Evolutionary conservation across 1,140 invertebrate genomes (phyloP).

Genomic region (Trichogramma pretiosum): DNA sequence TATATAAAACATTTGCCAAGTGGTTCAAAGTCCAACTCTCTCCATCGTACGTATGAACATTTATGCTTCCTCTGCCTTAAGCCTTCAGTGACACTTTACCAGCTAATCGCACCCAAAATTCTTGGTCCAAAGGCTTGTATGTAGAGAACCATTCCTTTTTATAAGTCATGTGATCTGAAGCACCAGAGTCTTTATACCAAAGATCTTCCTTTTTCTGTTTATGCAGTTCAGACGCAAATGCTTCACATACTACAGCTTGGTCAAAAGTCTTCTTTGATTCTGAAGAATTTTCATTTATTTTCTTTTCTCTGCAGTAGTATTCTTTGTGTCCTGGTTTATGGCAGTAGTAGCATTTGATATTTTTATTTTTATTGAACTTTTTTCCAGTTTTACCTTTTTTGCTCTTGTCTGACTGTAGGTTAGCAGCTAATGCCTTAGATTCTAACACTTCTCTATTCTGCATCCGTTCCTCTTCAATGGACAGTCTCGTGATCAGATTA

Average conservation of each 20-base stretch:
- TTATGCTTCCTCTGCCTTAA: conserved; percentile 20
- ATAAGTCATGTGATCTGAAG: conserved; percentile 23
- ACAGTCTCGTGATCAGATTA: conserved; percentile 26
- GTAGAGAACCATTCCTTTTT: conserved; percentile 16
- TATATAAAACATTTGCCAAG: conserved; percentile 33
- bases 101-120: conserved; percentile 17
- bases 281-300: too few relatives aligned
- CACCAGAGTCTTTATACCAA: conserved; percentile 24
- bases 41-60: conserved; percentile 22
- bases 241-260: too few relatives aligned
- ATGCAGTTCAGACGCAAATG: not conserved
- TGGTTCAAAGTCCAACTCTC: conserved; percentile 19
- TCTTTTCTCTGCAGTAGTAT: too few relatives aligned
- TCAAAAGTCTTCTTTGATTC: too few relatives aligned
- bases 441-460: not conserved
- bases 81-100: conserved; percentile 21
- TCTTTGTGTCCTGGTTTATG: too few relatives aligned
- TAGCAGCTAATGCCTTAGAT: too few relatives aligned
- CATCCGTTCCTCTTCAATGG: conserved; percentile 21
- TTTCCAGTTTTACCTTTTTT: too few relatives aligned
- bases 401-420: too few relatives aligned
- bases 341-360: too few relatives aligned
- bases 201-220: not conserved
- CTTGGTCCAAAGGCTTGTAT: conserved; percentile 14
- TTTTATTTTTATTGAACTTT: too few relatives aligned